Evolutionary conservation across 2,888 invertebrate genomes (phyloP).

Genomic region (Diabrotica balteata): DNA sequence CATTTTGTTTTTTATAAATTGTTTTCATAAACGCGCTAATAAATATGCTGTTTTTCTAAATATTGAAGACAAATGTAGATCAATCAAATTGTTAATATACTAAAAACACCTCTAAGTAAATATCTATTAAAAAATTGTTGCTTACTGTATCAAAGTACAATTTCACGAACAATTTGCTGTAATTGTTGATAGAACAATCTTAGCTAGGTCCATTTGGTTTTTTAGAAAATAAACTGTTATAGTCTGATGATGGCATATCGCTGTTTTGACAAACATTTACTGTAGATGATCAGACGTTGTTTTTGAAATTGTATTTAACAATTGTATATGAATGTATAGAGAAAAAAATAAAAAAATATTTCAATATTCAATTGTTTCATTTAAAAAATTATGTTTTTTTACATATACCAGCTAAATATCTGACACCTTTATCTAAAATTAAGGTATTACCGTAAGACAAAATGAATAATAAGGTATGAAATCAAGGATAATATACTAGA

Average conservation of each 20-base stretch:
- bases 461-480: too few relatives aligned
- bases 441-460: too few relatives aligned
- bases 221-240: conserved; percentile 2
- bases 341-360: conserved; percentile 36
- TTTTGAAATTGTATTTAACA: conserved; percentile 28
- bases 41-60: too few relatives aligned
- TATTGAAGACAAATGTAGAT: background rate
- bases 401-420: too few relatives aligned
- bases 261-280: conserved; percentile 26
- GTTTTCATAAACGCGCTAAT: too few relatives aligned
- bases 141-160: conserved; percentile 29
- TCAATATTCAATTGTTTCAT: conserved; percentile 14
- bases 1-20: too few relatives aligned
- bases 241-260: conserved; percentile 32
- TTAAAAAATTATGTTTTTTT: too few relatives aligned
- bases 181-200: conserved; percentile 15
- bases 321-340: conserved; percentile 51
- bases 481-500: too few relatives aligned
- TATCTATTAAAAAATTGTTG: conserved; percentile 33
- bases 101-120: conserved; percentile 8
- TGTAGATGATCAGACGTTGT: conserved; percentile 17
- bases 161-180: conserved; percentile 25
- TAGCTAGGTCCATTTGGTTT: background rate
- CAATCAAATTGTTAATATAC: conserved; percentile 4
- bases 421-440: too few relatives aligned